phyloP scores from a whole-genome alignment of 1,140 invertebrate species.

The Amyelois transitella region DNA sequence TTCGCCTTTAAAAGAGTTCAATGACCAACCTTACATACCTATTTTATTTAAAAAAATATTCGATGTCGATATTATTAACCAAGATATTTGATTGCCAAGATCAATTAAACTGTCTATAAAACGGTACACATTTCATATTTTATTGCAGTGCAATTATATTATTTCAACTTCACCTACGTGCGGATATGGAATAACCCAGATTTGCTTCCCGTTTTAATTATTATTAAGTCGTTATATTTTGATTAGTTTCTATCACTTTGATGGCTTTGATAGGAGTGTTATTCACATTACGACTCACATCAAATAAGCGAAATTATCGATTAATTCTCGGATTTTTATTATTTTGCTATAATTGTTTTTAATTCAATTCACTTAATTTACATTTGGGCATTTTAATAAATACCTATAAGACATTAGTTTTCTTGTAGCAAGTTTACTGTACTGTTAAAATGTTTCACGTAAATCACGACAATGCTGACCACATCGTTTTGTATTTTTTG shows the following conservation, averaged over 20 bases:
- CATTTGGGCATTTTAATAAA: background rate
- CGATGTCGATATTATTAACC: background rate
- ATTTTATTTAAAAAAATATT: too few relatives aligned
- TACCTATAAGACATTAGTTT: background rate
- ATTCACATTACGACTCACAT: conserved; percentile 3
- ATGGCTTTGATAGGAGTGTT: conserved; percentile 1
- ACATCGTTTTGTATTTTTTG: background rate
- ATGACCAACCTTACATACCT: too few relatives aligned
- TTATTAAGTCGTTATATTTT: conserved; percentile 3
- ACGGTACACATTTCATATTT: background rate
- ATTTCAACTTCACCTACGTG: background rate
- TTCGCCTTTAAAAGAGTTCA: too few relatives aligned
- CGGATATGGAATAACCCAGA: background rate
- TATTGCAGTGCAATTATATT: background rate
- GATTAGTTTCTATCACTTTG: background rate
- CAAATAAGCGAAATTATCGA: conserved; percentile 2
- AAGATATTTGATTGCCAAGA: background rate
- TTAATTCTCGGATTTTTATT: background rate
- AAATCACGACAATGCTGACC: background rate
- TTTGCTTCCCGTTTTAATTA: background rate
- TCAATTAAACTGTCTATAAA: too few relatives aligned
- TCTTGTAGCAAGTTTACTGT: background rate
- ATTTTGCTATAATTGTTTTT: background rate
- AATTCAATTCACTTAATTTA: background rate
- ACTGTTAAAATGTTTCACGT: background rate